Evolutionary conservation across 2,113 vertebrate species (phyloP).

Genomic region (Struthio camelus): DNA sequence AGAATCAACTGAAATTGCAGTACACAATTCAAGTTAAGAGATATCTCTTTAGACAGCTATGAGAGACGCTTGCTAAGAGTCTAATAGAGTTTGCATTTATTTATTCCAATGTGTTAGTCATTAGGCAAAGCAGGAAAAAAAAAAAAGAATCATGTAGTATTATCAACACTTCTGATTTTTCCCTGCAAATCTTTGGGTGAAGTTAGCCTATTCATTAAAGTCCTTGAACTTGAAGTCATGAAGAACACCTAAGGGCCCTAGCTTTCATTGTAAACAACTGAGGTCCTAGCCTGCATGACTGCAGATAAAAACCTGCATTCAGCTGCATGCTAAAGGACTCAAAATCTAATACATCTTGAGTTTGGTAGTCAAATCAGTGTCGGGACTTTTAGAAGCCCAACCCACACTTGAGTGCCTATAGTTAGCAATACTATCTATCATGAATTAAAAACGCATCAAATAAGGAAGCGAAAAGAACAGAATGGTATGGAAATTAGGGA

Average conservation of each 20-base stretch:
- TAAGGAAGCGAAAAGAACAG: not conserved
- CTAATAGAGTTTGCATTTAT: too few relatives aligned
- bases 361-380: not conserved
- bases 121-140: not conserved
- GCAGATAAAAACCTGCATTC: not conserved
- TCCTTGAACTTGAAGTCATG: not conserved
- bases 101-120: not conserved
- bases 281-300: not conserved
- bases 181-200: not conserved
- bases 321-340: not conserved
- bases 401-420: not conserved
- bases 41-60: too few relatives aligned
- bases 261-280: not conserved
- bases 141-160: not conserved
- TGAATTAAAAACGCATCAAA: not conserved
- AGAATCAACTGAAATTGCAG: too few relatives aligned
- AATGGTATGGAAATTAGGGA: not conserved
- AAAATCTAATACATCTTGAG: not conserved
- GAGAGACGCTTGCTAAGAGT: too few relatives aligned
- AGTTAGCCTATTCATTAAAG: not conserved
- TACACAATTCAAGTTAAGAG: too few relatives aligned
- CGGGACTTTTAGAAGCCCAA: not conserved
- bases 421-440: not conserved
- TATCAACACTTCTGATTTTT: not conserved
- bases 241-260: not conserved